Evolutionary conservation across 2,888 invertebrate genomes (phyloP), one percentile per base, ranked within the genome.

Genomic region (Caenorhabditis sp.): DNA sequence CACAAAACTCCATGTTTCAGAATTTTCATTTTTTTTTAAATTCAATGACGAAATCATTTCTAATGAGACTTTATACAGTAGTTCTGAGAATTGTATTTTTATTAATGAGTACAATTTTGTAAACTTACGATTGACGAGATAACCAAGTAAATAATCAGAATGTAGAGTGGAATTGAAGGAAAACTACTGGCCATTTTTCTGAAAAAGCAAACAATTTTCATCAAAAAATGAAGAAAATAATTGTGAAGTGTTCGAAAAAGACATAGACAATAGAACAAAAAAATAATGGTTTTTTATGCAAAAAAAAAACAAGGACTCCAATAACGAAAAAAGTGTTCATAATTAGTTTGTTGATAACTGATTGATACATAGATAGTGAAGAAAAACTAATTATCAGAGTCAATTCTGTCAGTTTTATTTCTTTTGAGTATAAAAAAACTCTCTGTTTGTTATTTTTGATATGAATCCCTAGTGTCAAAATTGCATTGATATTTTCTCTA

Each of bases 151-250:
- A 25, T 7, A 7, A 56, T 26, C 4, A 56, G 27, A 26, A 56
- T n/a, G 56, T 56, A 56, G 5, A 56, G 56, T 27, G 25, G 56
- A 31, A 56, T 25, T 31, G 56, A 17, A 17, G 56, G 56, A 25
- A 56, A 56, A n/a, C 14, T 43, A 17, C 10, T 27, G 27, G 56
- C 56, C 56, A 56, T 56, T 26, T n/a, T 12, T 17, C 52, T 52
- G 52, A 52, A 52, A 52, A 52, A 52, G 14, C 14, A 12, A 7
- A 14, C 12, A 12, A 14, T 17, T 43, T 43, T 17, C 43, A 17
- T 5, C 5, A 36, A 36, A 36, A 8, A 10, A 36, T 5, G 10
- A 36, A 36, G 10, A 14, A 43, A 17, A 17, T 17, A 43, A 17
- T 43, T 43, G 12, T 10, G 12, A 14, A n/a, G n/a, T n/a, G n/a